Evolutionary conservation across 2,888 invertebrate genomes (phyloP).

Genomic region (Aphelenchoides bicaudatus): DNA sequence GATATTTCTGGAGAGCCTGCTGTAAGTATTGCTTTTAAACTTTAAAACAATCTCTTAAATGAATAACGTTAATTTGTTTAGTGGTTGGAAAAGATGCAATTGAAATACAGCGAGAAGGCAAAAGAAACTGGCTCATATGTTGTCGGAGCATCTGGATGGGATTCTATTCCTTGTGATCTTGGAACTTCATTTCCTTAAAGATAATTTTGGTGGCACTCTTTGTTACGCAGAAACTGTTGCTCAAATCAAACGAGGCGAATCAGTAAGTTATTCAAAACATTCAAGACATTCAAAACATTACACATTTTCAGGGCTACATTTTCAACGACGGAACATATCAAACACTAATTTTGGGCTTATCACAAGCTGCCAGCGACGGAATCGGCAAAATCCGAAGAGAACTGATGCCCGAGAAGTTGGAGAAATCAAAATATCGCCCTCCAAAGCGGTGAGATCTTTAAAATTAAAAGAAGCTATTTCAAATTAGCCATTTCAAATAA

Average conservation of each 20-base stretch:
- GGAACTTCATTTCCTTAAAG: slow-evolving; percentile 75
- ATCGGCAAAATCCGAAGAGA: slow-evolving; percentile 48
- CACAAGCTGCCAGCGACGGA: slow-evolving; percentile 44
- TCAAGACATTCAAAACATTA: slow-evolving; percentile 10
- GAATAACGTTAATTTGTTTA: not conserved
- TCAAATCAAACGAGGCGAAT: slow-evolving; percentile 49
- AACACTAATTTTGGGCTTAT: slow-evolving; percentile 75
- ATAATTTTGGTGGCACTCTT: slow-evolving; percentile 71
- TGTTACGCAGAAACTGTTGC: slow-evolving; percentile 58
- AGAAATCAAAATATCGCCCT: slow-evolving; percentile 35
- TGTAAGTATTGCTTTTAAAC: slow-evolving; percentile 28
- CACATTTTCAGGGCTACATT: slow-evolving; percentile 64
- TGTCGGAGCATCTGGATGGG: slow-evolving; percentile 86
- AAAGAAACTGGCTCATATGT: slow-evolving; percentile 70
- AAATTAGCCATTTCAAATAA: not conserved
- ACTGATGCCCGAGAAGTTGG: slow-evolving; percentile 53
- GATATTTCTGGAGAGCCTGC: slow-evolving; percentile 89
- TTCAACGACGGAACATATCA: slow-evolving; percentile 85
- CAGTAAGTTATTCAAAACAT: slow-evolving; percentile 32
- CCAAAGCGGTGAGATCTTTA: slow-evolving; percentile 31
- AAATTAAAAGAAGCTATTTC: not conserved
- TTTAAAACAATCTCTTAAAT: no score
- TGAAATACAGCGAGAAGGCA: slow-evolving; percentile 71
- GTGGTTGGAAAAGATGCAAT: slow-evolving; percentile 80
- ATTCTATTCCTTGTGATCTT: slow-evolving; percentile 74